These are phyloP conservation scores for Ptychadena robeensis DNA, from an alignment of 2,797 vertebrate species.

Conservation along the genomic window DNA sequence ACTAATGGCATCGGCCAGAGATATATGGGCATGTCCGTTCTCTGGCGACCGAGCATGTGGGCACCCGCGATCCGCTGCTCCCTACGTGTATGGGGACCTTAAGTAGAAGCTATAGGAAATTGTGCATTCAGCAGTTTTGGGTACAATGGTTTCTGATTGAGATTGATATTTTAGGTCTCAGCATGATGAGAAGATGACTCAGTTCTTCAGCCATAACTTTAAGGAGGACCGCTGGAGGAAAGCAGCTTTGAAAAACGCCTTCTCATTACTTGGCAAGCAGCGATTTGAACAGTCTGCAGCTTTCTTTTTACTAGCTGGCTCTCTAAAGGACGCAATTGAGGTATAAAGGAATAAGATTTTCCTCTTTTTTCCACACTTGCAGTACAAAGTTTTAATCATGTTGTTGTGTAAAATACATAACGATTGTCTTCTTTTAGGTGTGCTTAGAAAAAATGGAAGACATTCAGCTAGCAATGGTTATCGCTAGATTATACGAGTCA, in stretches of 20 bases:
- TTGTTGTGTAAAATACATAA: background rate
- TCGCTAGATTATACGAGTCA: conserved; percentile 93
- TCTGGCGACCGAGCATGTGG: too few relatives aligned
- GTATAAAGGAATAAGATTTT: conserved; percentile 68
- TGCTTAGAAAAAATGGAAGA: conserved; percentile 99
- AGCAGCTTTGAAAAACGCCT: conserved; percentile 97
- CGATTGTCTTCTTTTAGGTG: conserved; percentile 75
- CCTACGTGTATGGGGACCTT: too few relatives aligned
- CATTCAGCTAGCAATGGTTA: conserved; percentile 94
- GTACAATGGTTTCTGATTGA: background rate
- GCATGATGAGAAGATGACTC: conserved; percentile 97
- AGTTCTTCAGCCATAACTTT: conserved; percentile 98
- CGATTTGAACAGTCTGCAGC: conserved; percentile 97
- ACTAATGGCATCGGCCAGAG: too few relatives aligned
- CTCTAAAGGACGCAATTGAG: conserved; percentile 97
- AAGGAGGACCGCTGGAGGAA: conserved; percentile 95
- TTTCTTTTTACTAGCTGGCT: conserved; percentile 96
- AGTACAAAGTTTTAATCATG: background rate
- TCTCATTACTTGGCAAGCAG: conserved; percentile 95
- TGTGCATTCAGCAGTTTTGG: background rate
- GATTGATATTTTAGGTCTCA: conserved; percentile 81
- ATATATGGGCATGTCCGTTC: too few relatives aligned
- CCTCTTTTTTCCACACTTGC: background rate
- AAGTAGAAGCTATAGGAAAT: background rate
- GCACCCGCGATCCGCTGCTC: too few relatives aligned